Evolutionary conservation across 2,888 invertebrate species (phyloP).

Genomic region (Drosophila differens): DNA sequence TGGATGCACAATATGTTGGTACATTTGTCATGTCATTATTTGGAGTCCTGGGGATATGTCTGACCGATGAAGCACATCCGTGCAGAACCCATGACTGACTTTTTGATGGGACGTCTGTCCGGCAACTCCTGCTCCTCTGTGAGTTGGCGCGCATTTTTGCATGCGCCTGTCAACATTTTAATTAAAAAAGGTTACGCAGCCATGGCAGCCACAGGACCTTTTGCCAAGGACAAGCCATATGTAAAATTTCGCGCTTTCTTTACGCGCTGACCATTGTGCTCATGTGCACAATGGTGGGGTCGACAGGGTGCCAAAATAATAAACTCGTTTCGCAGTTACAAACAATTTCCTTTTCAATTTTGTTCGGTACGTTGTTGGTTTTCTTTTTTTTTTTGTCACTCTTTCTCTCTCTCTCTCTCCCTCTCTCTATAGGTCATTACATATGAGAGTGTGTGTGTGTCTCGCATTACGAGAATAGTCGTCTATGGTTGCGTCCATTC

Average conservation of each 20-base stretch:
- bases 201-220: slow-evolving; percentile 53
- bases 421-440: slow-evolving; percentile 76
- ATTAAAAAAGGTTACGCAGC: slow-evolving; percentile 85
- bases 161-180: slow-evolving; percentile 86
- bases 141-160: slow-evolving; percentile 71
- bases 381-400: slow-evolving; percentile 7
- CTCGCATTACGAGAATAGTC: slow-evolving; percentile 77
- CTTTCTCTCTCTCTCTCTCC: slow-evolving; percentile 9
- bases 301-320: slow-evolving; percentile 84
- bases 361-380: slow-evolving; percentile 59
- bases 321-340: slow-evolving; percentile 85
- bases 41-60: slow-evolving; percentile 34
- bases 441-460: slow-evolving; percentile 81
- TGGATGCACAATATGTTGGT: not conserved
- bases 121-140: slow-evolving; percentile 7
- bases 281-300: slow-evolving; percentile 15
- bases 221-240: slow-evolving; percentile 55
- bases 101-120: slow-evolving; percentile 33
- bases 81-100: slow-evolving; percentile 36
- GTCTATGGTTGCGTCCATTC: slow-evolving; percentile 55
- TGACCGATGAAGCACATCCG: slow-evolving; percentile 48
- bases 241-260: slow-evolving; percentile 83
- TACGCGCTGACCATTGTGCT: slow-evolving; percentile 48
- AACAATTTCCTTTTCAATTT: slow-evolving; percentile 85
- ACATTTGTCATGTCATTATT: slow-evolving; percentile 4